Conservation (phyloP, 2,888 invertebrate genomes). For the Temnothorax ravouxi region DNA sequence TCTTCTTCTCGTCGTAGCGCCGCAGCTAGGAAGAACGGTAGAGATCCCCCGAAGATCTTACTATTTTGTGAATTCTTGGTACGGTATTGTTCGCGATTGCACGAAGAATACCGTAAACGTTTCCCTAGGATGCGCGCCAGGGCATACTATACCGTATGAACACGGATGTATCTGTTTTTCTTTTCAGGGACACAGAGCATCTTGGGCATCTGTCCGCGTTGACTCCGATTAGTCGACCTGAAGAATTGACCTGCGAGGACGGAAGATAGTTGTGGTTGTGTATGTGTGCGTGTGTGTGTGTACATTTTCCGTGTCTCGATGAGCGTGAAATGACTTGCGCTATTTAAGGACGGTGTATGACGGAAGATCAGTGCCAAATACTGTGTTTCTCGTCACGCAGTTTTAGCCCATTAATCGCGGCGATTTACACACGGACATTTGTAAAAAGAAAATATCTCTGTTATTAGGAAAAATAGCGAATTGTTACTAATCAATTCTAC, state of each 20-base stretch:
- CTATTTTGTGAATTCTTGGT: neutral
- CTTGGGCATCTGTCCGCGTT: neutral
- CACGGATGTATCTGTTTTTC: neutral
- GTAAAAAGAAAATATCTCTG: slow-evolving; percentile 25
- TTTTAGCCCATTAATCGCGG: neutral
- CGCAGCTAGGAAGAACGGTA: slow-evolving; percentile 60
- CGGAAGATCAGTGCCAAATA: slow-evolving; percentile 17
- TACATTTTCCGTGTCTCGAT: neutral
- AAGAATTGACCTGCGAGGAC: slow-evolving; percentile 9
- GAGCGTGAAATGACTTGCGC: neutral
- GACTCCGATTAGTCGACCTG: neutral
- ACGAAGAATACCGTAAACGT: slow-evolving; percentile 29
- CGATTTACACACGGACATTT: neutral
- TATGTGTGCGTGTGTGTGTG: neutral
- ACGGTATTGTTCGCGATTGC: slow-evolving; percentile 16
- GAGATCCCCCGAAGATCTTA: slow-evolving; percentile 20
- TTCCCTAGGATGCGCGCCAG: neutral
- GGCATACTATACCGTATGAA: neutral
- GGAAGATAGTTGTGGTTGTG: slow-evolving; percentile 24
- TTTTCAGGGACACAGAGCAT: slow-evolving; percentile 21
- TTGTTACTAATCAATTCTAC: neutral
- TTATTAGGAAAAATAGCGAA: neutral
- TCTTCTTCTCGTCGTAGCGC: neutral
- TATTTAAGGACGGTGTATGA: slow-evolving; percentile 3
- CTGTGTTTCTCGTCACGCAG: neutral